Evolutionary conservation across 2,888 invertebrate genomes (phyloP).

Genomic region (Leuctra nigra): DNA sequence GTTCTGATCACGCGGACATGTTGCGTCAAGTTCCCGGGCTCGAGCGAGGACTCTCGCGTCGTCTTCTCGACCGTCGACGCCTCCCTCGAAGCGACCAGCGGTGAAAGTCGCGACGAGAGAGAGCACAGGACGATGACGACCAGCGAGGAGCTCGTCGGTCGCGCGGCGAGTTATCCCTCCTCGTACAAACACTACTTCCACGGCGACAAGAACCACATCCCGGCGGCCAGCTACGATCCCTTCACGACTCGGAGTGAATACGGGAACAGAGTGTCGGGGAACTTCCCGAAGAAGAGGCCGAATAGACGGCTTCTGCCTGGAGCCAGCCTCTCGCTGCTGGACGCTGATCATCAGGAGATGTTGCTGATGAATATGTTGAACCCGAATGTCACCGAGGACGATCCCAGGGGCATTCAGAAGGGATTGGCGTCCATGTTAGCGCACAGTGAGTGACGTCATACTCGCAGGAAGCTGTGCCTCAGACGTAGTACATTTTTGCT

Average conservation of each 20-base stretch:
- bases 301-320: constrained; percentile 2
- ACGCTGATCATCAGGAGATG: constrained; percentile 16
- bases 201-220: constrained; percentile 6
- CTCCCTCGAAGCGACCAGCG: background rate
- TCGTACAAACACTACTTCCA: constrained; percentile 7
- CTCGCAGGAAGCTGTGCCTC: too few relatives aligned
- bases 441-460: constrained; percentile 25
- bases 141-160: too few relatives aligned
- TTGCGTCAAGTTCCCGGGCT: background rate
- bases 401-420: constrained; percentile 24
- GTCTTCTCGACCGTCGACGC: background rate
- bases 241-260: background rate
- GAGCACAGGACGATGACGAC: background rate
- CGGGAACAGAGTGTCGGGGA: background rate
- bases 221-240: constrained; percentile 1
- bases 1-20: too few relatives aligned
- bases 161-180: background rate
- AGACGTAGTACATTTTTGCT: too few relatives aligned
- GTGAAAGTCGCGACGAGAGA: background rate
- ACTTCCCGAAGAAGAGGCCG: background rate
- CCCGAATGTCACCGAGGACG: constrained; percentile 18
- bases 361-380: constrained; percentile 21
- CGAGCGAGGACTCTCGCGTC: background rate
- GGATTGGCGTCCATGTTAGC: constrained; percentile 24
- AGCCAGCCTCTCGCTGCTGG: background rate